These are phyloP conservation scores for Pantherophis alleghaniensis DNA, from an alignment of 2,797 vertebrate genomes.

Conservation along the genomic window DNA sequence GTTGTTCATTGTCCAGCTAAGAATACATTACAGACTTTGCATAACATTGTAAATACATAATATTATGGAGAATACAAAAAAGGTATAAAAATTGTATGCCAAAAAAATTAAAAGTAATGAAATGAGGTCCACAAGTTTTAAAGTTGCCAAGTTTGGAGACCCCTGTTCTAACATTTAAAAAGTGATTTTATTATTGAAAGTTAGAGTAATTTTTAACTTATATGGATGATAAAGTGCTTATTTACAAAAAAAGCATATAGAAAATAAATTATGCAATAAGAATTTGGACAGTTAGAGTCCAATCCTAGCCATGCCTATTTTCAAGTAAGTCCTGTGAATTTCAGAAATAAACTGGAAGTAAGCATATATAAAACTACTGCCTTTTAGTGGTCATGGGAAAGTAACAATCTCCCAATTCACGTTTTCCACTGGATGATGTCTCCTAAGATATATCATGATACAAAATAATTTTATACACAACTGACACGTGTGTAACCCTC, in stretches of 20 bases:
- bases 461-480: constrained; percentile 32
- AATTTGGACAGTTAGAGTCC: neutral
- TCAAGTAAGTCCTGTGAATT: neutral
- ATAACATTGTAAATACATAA: neutral
- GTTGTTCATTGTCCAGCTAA: neutral
- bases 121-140: neutral
- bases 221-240: neutral
- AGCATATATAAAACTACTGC: neutral
- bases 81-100: neutral
- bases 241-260: constrained; percentile 20
- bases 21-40: neutral
- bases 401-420: neutral
- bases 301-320: neutral
- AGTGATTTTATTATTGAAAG: constrained; percentile 1
- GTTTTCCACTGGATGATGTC: neutral
- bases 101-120: neutral
- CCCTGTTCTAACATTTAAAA: neutral
- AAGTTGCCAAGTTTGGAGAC: neutral
- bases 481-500: constrained; percentile 5
- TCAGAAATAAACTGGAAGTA: neutral
- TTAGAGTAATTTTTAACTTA: neutral
- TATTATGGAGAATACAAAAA: neutral
- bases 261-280: neutral
- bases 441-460: neutral
- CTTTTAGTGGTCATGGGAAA: neutral